These are phyloP conservation scores for Cheilosia impressa DNA, from an alignment of 2,888 invertebrate species.

Conservation along the genomic window DNA sequence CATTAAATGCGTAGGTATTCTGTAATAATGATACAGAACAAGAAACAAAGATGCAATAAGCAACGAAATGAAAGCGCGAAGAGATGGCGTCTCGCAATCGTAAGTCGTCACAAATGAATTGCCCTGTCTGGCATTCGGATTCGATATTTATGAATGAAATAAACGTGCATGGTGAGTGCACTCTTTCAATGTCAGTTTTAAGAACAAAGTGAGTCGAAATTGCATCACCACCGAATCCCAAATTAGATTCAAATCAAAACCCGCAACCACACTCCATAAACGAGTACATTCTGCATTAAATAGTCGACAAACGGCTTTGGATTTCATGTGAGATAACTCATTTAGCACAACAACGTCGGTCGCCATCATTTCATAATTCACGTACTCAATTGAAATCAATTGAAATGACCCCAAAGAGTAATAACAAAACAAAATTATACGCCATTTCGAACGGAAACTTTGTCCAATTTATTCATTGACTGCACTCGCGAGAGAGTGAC, in stretches of 20 bases:
- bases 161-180: no score
- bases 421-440: conserved; percentile 58
- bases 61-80: no score
- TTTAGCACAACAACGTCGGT: conserved; percentile 30
- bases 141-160: no score
- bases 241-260: conserved; percentile 31
- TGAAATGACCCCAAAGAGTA: conserved; percentile 81
- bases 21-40: no score
- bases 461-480: conserved; percentile 70
- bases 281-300: conserved; percentile 16
- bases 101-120: no score
- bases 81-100: no score
- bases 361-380: conserved; percentile 76
- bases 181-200: no score
- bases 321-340: conserved; percentile 42
- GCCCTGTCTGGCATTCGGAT: no score
- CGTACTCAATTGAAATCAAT: conserved; percentile 82
- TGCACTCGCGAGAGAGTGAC: conserved; percentile 13
- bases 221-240: conserved; percentile 40
- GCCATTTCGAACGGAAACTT: conserved; percentile 68
- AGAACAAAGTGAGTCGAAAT: background rate
- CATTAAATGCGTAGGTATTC: no score
- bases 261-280: background rate
- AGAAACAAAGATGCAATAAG: no score
- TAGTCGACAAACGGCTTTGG: conserved; percentile 7